Base-by-base conservation (phyloP, 2,888 invertebrate genomes). In the Thelaira solivaga region DNA sequence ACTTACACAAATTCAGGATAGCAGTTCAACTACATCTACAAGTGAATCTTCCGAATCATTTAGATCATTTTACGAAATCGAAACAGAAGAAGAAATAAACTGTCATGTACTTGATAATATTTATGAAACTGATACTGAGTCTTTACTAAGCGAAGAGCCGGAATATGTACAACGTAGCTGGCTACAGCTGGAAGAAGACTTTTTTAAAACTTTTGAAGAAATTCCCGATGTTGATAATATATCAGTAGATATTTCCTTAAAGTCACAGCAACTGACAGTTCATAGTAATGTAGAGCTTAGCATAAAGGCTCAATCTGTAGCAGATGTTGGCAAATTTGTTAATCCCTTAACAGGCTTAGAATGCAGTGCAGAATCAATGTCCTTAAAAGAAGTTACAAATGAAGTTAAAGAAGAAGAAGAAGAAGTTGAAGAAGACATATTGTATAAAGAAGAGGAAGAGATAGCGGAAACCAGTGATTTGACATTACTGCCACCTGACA, bases 171-270 rank as follows among this genome's bases (percentile, higher is more conserved):
- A 45, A 11, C 59, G 26, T 6, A 26, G 11, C 16, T 8, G 51
- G 4, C 5, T 61, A 13, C 8, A 22, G 8, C 6, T 8, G 1
- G 29, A 47, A 7, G 81, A 16, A 0, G 64, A 82, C 7, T 84
- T 86, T 43, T 80, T 86, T 13, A 45, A 68, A 1, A 3, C n/a
- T 0, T 76, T 86, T 8, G 79, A 74, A 10, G 1, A 81, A 6
- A 74, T 85, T 10, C 81, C 84, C 0, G 80, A 82, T 18, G 31
- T 84, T 2, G 81, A 81, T 4, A 71, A 77, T 16, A 78, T 83
- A 26, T 75, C 73, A 3, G 16, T 8, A 0, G 82, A 83, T 34
- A 7, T 5, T 1, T 82, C 78, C 0, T 4, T 6, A 2, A 1
- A 2, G 1, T 22, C 13, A 7, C n/a, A n/a, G n/a, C n/a, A n/a